Evolutionary conservation across 2,113 vertebrate genomes (phyloP), one percentile per base, ranked within the genome.

Genomic region (Acanthisitta chloris): DNA sequence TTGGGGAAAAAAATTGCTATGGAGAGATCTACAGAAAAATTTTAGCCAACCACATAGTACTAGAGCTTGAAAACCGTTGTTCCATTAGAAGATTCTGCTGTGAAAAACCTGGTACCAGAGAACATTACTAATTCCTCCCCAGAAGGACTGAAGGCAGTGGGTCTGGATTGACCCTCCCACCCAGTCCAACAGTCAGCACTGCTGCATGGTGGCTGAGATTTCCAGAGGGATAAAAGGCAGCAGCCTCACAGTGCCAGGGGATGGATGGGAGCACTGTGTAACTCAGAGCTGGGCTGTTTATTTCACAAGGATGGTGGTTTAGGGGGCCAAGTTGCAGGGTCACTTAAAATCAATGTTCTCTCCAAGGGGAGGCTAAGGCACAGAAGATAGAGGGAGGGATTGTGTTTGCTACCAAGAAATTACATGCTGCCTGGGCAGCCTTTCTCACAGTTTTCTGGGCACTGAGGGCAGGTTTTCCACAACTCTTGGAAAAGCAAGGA

Each of bases 361-460:
- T 85, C 73, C 78, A 34, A 89, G 70, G 81, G 89, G 76, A 85
- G 65, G 51, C 11, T 7, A 49, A 66, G 43, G 77, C 42, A 81
- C 69, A 38, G 29, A 52, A 93, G 52, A 74, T 0, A 26, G 69
- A 85, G 66, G 73, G 15, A 91, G 61, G 72, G 70, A 76, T 4
- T 88, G 87, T 52, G 66, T 17, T 67, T 48, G 54, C 78, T 89
- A 64, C 77, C 81, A 74, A 85, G 81, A 91, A 90, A 55, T 86
- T 4, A 20, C 43, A 67, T 2, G n/a, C 89, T 94, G 89, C 90
- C 52, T 15, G 23, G 19, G 38, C 62, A 89, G 81, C 57, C 58
- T 82, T 87, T 92, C 78, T 78, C 91, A 79, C 34, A 82, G 45
- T 70, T 76, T 62, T 72, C 89, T 73, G 84, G 66, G 87, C 87